phyloP scores from a whole-genome alignment of 64 coral and sea anemone species.

The Porites lutea region DNA sequence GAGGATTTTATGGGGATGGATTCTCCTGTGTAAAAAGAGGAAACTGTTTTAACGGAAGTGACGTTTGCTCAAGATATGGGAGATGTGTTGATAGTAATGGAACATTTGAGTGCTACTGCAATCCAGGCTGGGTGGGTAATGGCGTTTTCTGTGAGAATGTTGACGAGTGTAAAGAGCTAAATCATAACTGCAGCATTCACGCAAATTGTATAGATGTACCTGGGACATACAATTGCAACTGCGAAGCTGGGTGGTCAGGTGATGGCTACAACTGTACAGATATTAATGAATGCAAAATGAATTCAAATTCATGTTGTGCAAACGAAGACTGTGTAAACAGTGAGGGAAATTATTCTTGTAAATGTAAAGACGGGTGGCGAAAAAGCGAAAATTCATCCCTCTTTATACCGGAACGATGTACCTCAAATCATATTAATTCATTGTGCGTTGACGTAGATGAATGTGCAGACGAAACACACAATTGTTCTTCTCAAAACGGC shows the following conservation, averaged over 20 bases:
- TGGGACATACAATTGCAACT: constrained; percentile 57
- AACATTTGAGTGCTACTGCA: constrained; percentile 78
- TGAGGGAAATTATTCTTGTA: constrained; percentile 59
- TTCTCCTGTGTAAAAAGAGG: constrained; percentile 67
- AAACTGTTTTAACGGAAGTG: constrained; percentile 57
- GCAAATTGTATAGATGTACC: constrained; percentile 57
- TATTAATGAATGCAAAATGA: constrained; percentile 67
- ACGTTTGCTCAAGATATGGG: constrained; percentile 62
- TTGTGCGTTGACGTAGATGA: constrained; percentile 66
- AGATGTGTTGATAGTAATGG: constrained; percentile 61
- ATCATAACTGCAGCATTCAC: constrained; percentile 63
- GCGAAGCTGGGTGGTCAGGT: constrained; percentile 56
- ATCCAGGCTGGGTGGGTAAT: constrained; percentile 70
- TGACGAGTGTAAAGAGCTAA: constrained; percentile 58
- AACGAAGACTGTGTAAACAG: constrained; percentile 73
- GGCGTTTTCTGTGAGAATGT: constrained; percentile 83
- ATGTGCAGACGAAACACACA: constrained; percentile 68
- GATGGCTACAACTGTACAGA: constrained; percentile 65
- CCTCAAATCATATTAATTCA: background rate
- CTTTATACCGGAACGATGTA: background rate
- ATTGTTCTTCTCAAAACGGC: constrained; percentile 60
- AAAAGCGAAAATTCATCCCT: constrained; percentile 6
- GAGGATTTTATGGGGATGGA: constrained; percentile 73
- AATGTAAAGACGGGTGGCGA: constrained; percentile 70
- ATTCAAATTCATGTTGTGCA: constrained; percentile 58